phyloP scores from a whole-genome alignment of 64 coral and sea anemone species.

The Dendrophyllia cribrosa region DNA sequence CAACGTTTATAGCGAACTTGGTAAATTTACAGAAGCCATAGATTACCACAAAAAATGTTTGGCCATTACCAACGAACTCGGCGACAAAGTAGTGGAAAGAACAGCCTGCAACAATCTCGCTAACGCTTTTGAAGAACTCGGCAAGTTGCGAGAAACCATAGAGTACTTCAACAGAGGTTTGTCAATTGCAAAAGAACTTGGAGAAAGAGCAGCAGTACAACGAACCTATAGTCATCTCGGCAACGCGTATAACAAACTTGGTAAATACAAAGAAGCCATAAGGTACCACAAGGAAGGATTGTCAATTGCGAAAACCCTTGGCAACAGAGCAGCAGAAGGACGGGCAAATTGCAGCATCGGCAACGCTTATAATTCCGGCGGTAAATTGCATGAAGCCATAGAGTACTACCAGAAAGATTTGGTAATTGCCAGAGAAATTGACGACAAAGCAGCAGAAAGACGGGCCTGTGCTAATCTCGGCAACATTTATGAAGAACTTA shows the following conservation, averaged over 20 bases:
- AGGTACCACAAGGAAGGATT: constrained; percentile 7
- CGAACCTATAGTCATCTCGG: background rate
- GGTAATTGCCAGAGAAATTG: too few relatives aligned
- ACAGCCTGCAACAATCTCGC: background rate
- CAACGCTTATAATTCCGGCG: background rate
- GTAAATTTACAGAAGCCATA: background rate
- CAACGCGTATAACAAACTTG: background rate
- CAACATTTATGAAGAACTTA: too few relatives aligned
- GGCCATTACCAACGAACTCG: background rate
- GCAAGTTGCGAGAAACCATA: constrained; percentile 8
- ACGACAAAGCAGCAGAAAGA: too few relatives aligned
- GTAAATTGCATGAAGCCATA: constrained; percentile 15
- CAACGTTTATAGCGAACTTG: background rate
- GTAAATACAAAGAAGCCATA: constrained; percentile 6
- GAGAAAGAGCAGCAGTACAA: background rate
- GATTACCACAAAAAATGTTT: constrained; percentile 18
- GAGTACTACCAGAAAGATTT: background rate
- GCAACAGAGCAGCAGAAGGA: constrained; percentile 13
- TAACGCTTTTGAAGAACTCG: background rate
- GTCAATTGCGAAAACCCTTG: background rate
- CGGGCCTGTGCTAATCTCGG: too few relatives aligned
- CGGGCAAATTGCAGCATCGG: background rate
- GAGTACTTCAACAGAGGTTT: background rate
- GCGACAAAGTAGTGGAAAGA: background rate
- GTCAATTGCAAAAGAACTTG: background rate